phyloP scores from a whole-genome alignment of 2,113 vertebrate genomes.

The Pogona vitticeps region DNA sequence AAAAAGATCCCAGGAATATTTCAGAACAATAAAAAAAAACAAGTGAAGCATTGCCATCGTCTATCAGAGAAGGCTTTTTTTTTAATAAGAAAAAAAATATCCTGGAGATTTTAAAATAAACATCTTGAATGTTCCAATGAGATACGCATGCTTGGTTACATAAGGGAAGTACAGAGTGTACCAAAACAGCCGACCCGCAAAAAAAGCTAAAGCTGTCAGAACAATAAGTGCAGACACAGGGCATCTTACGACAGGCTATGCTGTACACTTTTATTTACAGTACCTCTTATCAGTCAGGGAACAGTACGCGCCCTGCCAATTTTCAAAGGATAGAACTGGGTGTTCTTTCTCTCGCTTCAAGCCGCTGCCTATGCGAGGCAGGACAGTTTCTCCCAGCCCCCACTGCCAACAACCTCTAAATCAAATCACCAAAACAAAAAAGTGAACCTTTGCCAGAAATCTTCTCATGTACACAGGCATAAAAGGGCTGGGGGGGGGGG shows the following conservation, averaged over 20 bases:
- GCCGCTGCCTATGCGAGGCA: conserved; percentile 79
- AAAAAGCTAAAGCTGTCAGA: conserved; percentile 85
- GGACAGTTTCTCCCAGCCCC: conserved; percentile 33
- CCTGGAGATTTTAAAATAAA: conserved; percentile 82
- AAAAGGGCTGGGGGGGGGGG: neutral
- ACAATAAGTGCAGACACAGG: conserved; percentile 94
- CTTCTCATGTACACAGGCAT: conserved; percentile 42
- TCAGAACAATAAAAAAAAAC: conserved; percentile 6
- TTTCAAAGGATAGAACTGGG: conserved; percentile 89
- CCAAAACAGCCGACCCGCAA: conserved; percentile 89
- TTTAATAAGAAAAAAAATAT: conserved; percentile 59
- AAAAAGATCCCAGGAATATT: neutral
- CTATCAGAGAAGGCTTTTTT: neutral
- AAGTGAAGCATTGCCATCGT: conserved; percentile 42
- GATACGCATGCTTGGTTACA: conserved; percentile 87
- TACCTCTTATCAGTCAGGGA: conserved; percentile 95
- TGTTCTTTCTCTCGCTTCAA: conserved; percentile 91
- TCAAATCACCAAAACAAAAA: conserved; percentile 72
- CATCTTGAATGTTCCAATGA: conserved; percentile 86
- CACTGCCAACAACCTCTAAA: neutral
- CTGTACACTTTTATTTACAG: conserved; percentile 99
- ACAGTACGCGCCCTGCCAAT: conserved; percentile 88
- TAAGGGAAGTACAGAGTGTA: conserved; percentile 91
- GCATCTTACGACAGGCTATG: conserved; percentile 82
- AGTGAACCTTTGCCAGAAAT: conserved; percentile 54